Conservation (phyloP, 1,140 invertebrate species). For the Drosophila littoralis region DNA sequence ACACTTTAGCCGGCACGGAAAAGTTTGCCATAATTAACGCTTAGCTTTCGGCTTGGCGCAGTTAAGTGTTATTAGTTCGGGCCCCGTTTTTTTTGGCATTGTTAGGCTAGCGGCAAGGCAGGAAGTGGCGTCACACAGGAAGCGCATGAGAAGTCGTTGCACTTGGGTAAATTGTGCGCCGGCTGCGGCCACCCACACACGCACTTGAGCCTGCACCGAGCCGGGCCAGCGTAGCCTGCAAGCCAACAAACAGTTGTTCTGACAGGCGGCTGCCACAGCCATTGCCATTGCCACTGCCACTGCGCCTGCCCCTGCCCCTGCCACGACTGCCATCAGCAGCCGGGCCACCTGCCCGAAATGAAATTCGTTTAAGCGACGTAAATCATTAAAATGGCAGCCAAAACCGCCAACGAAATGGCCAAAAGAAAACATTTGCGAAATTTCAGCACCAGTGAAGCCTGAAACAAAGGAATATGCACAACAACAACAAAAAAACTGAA, state of each 20-base stretch:
- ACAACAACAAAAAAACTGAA: not conserved
- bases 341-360: slow-evolving; percentile 44
- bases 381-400: slow-evolving; percentile 66
- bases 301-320: not conserved
- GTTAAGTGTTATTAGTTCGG: slow-evolving; percentile 77
- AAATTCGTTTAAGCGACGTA: slow-evolving; percentile 59
- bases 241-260: slow-evolving; percentile 35
- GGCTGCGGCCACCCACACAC: slow-evolving; percentile 20
- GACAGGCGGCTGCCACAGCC: slow-evolving; percentile 18
- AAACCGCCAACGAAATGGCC: slow-evolving; percentile 56
- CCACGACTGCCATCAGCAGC: not conserved
- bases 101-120: slow-evolving; percentile 24
- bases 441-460: slow-evolving; percentile 65
- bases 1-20: slow-evolving; percentile 62
- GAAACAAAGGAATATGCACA: slow-evolving; percentile 43
- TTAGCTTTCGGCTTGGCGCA: slow-evolving; percentile 49
- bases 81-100: slow-evolving; percentile 42
- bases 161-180: slow-evolving; percentile 20
- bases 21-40: slow-evolving; percentile 76
- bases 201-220: slow-evolving; percentile 24
- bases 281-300: not conserved
- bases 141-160: slow-evolving; percentile 49
- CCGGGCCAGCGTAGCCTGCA: slow-evolving; percentile 6
- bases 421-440: slow-evolving; percentile 74
- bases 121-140: slow-evolving; percentile 46